These are phyloP conservation scores for Malurus alboscapulatus DNA, from an alignment of 2,113 vertebrate genomes.

Conservation along the genomic window DNA sequence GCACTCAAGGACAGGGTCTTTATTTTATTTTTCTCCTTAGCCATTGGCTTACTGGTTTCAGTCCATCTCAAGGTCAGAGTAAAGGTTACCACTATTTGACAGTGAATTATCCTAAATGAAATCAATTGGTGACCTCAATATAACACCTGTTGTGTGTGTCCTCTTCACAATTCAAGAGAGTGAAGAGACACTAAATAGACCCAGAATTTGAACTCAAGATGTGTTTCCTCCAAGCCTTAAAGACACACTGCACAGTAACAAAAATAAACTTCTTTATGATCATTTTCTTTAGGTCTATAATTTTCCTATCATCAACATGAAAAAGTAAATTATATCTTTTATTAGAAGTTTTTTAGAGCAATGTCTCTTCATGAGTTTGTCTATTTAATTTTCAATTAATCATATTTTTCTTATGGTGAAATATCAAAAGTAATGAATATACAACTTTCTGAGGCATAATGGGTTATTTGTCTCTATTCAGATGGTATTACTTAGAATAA, in stretches of 20 bases:
- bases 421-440: not conserved
- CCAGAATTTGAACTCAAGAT: not conserved
- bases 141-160: not conserved
- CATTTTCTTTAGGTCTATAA: not conserved
- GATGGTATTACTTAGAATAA: not conserved
- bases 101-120: constrained; percentile 33
- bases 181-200: not conserved
- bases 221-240: not conserved
- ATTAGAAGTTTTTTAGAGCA: not conserved
- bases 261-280: not conserved
- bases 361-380: not conserved
- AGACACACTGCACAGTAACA: not conserved
- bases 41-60: not conserved
- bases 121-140: not conserved
- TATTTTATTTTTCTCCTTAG: not conserved
- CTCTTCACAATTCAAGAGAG: not conserved
- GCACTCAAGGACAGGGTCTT: not conserved
- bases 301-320: not conserved
- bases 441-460: not conserved
- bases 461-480: not conserved
- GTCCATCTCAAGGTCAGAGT: not conserved
- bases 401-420: not conserved
- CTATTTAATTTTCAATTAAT: not conserved
- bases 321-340: not conserved
- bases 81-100: not conserved